Evolutionary conservation across 1,140 invertebrate species (phyloP), one percentile per base, ranked within the genome.

Genomic region (Globodera rostochiensis): DNA sequence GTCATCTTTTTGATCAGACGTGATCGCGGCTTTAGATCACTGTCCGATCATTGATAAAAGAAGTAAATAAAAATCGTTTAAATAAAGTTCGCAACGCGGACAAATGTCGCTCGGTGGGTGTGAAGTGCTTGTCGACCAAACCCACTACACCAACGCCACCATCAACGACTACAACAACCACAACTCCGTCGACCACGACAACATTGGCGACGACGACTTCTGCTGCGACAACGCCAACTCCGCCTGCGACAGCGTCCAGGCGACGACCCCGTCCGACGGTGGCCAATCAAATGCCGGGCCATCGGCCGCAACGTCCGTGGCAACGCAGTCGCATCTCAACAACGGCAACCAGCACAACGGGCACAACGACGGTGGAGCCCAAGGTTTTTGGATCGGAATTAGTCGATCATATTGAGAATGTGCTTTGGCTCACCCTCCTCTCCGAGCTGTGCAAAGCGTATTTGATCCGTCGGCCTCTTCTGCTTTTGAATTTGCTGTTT

Each of bases 41-140:
- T 36, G 36, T 36, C 36, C 36, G 36, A 36, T 36, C 36, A 36
- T 36, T 36, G 36, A 36, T 36, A 36, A 1, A 36, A 36, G 1
- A 36, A 36, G 36, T 36, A 36, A 36, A 36, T 36, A 36, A 36
- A 36, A 79, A 36, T 21, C 4, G 77, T 53, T 83, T 75, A 47
- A 3, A 79, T 84, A 76, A 49, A 85, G 84, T 86, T 11, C 66
- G 66, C 47, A 66, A 77, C 46, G 85, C 85, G 13, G 79, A 87
- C 67, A 67, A 80, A 78, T 86, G 85, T 74, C 69, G 76, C n/a
- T 87, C 86, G 19, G 79, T 86, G 15, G 85, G 85, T 9, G 66
- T 86, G 13, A 73, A 87, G 25, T 86, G 85, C 73, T 21, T 71
- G 9, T 74, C 78, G 25, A 69, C 86, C 46, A 87, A 73, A 45